Percentiles rank a stretch among this genome's conserved stretches.
These are phyloP conservation scores for Leptinotarsa rubiginosa DNA, from an alignment of 2,888 invertebrate species.

Conservation along the genomic window DNA sequence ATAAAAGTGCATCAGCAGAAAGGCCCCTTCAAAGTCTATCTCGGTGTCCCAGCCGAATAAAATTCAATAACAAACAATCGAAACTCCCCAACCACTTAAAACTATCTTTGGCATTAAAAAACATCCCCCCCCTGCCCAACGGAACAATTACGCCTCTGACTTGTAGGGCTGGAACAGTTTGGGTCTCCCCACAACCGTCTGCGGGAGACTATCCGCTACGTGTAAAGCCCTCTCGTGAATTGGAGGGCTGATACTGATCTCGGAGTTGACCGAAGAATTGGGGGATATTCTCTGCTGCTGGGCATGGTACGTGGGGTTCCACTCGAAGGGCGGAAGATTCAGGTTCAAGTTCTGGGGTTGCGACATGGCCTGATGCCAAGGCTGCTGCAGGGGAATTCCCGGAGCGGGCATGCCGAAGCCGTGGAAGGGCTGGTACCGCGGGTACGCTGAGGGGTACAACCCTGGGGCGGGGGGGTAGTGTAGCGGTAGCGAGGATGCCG, in stretches of 20 bases:
- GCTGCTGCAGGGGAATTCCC: constrained; percentile 59
- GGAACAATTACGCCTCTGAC: constrained; percentile 65
- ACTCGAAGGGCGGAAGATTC: constrained; percentile 54
- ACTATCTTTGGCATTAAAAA: not conserved
- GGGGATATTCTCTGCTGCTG: constrained; percentile 53
- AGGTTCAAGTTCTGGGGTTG: constrained; percentile 59
- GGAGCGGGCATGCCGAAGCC: constrained; percentile 64
- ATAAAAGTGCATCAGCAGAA: no score
- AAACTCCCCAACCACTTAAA: not conserved
- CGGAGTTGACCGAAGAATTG: constrained; percentile 61
- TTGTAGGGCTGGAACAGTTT: constrained; percentile 85
- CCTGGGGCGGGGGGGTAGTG: constrained; percentile 60
- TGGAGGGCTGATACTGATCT: constrained; percentile 63
- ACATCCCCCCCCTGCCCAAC: no score
- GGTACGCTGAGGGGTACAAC: constrained; percentile 69
- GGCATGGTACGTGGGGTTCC: constrained; percentile 35
- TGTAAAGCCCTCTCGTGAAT: constrained; percentile 59
- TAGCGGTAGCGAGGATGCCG: constrained; percentile 75
- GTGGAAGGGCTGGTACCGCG: constrained; percentile 65
- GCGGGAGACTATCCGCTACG: constrained; percentile 56
- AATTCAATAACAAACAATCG: not conserved
- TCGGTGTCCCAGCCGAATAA: not conserved
- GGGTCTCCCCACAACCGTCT: constrained; percentile 66
- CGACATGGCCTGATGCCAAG: constrained; percentile 57
- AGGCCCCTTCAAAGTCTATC: no score